Base-by-base conservation (phyloP, 2,888 invertebrate genomes). In the Idaea biselata region DNA sequence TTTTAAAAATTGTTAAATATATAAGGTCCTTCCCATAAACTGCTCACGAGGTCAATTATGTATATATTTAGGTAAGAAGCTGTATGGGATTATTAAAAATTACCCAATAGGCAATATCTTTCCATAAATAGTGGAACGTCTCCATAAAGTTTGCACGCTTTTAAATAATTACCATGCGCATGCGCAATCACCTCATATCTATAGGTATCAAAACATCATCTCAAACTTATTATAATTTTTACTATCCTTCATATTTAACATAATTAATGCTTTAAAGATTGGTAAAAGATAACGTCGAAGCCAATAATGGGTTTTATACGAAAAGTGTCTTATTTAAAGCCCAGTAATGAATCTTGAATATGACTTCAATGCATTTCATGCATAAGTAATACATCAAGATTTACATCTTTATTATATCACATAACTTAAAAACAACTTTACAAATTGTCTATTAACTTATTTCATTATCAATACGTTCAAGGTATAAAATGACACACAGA, bases 401-500 rank as follows among this genome's bases (percentile, higher is more conserved):
- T 17, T 17, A 56, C 11, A 56, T 56, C 56, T 56, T 18, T 56
- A 63, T 59, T 61, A 62, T 55, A 60, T 60, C 64, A 62, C 31
- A 55, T n/a, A 55, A 18, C 60, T 59, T 63, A 55, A 55, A 16
- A 67, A 58, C 64, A 58, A 59, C 65, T 79, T 72, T 68, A 77
- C 77, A 79, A 82, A 82, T 78, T 75, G 72, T 74, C 79, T 79
- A 77, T 74, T 74, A 79, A 82, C 80, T 77, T 80, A 80, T 83
- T 80, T 75, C 74, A 78, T 79, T 80, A 80, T 76, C 78, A 80
- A 78, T 81, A 79, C 72, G 73, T 76, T 75, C 75, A 65, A 73
- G 60, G 75, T 76, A 80, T 80, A 81, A n/a, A 79, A 78, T 78
- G 81, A 81, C 80, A 83, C 81, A 82, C 83, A 82, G 87, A 85